phyloP scores from a whole-genome alignment of 2,888 invertebrate species.

The Tenthredo distinguenda region DNA sequence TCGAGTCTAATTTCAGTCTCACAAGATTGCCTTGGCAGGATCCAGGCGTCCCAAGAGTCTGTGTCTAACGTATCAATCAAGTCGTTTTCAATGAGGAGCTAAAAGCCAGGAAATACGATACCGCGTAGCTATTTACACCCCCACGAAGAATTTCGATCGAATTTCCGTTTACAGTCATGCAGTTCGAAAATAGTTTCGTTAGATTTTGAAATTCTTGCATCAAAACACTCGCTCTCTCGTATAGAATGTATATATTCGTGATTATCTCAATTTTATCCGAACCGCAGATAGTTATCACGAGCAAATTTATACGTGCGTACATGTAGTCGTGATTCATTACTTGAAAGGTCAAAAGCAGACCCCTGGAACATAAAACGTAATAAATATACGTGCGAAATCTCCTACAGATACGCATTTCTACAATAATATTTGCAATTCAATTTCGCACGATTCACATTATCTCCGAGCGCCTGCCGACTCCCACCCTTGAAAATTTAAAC shows the following conservation, averaged over 20 bases:
- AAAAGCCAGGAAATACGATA: not conserved
- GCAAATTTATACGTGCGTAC: not conserved
- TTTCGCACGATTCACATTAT: not conserved
- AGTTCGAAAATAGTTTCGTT: no score
- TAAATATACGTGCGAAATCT: not conserved
- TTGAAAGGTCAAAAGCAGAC: not conserved
- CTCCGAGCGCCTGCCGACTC: not conserved
- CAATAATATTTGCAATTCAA: conserved; percentile 26
- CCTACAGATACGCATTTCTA: not conserved
- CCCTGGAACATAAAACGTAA: not conserved
- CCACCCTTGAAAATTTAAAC: not conserved
- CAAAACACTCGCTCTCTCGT: not conserved
- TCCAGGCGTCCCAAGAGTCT: not conserved
- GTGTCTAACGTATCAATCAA: not conserved
- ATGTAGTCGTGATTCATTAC: not conserved
- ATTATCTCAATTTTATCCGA: not conserved
- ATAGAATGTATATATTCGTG: not conserved
- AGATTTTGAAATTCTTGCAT: not conserved
- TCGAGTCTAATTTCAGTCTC: not conserved
- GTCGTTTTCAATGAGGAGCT: not conserved
- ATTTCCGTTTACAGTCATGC: not conserved
- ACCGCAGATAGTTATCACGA: not conserved
- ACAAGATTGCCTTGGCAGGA: not conserved
- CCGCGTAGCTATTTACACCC: not conserved
- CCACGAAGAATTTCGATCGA: not conserved